Evolutionary conservation across 2,888 invertebrate genomes (phyloP).

Genomic region (Hermaeophaga mercurialis): DNA sequence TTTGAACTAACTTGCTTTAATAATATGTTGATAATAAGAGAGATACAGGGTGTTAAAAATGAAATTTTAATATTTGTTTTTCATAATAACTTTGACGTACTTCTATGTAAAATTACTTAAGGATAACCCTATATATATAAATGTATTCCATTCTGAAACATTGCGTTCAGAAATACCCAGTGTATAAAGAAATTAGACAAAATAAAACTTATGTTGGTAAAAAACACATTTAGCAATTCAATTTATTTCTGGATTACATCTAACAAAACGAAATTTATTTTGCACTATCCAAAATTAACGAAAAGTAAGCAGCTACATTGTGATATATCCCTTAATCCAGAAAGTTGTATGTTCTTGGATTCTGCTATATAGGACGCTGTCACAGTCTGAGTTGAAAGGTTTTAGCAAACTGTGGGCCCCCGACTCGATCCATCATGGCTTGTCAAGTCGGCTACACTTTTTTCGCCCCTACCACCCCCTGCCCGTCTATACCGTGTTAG

Average conservation of each 20-base stretch:
- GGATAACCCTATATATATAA: too few relatives aligned
- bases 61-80: too few relatives aligned
- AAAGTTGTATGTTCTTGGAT: constrained; percentile 39
- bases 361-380: constrained; percentile 44
- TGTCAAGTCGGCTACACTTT: constrained; percentile 59
- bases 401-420: constrained; percentile 56
- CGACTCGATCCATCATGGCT: constrained; percentile 61
- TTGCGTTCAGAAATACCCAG: too few relatives aligned
- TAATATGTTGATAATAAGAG: too few relatives aligned
- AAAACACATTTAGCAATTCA: too few relatives aligned
- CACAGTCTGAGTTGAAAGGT: constrained; percentile 55
- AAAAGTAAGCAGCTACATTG: constrained; percentile 37
- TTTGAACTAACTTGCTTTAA: too few relatives aligned
- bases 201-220: too few relatives aligned
- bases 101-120: too few relatives aligned
- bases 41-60: too few relatives aligned
- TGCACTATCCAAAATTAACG: constrained; percentile 26
- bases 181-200: too few relatives aligned
- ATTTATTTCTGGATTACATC: constrained; percentile 7
- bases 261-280: constrained; percentile 19
- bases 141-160: too few relatives aligned
- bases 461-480: constrained; percentile 52
- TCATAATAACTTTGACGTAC: too few relatives aligned
- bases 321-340: constrained; percentile 37
- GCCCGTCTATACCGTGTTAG: constrained; percentile 51